Evolutionary conservation across 2,888 invertebrate genomes (phyloP), one percentile per base, ranked within the genome.

Genomic region (Zygothrica quintamaculata): DNA sequence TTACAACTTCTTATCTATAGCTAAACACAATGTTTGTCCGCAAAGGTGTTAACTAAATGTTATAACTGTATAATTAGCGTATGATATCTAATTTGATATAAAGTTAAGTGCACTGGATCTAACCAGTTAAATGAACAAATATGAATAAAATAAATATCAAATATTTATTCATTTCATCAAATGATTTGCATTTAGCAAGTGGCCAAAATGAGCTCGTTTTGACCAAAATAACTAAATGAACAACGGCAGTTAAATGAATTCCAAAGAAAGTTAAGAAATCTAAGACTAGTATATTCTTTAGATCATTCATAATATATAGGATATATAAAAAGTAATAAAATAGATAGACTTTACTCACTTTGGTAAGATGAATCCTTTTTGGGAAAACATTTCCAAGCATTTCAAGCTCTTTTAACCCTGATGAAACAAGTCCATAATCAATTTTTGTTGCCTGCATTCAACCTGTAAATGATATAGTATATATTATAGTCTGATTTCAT

Each of bases 101-200:
- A 66, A 77, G 82, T 71, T 70, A 85, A 82, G 80, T 74, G 86
- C 84, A 78, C 86, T 84, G 81, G 82, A 84, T 86, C 61, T 67
- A 76, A 67, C 86, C 82, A 80, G 82, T 86, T 86, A 70, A 80
- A 77, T 64, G 68, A 64, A 6, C 43, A 73, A 79, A 84, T 47
- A 80, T 46, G 15, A 39, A 13, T 4, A 16, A n/a, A n/a, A n/a
- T n/a, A n/a, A n/a, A n/a, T n/a, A 15, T 42, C 6, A 29, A 58
- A 69, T 66, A 66, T 74, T 66, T 33, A 34, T 50, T 29, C 15
- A 50, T 47, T 18, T 37, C 42, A 39, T 59, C 61, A 64, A 65
- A 80, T 57, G 75, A 56, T 16, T 59, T 13, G 12, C 50, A 25
- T 46, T 56, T 37, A 56, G 42, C 18, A 9, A 52, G 26, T 42